Conservation (phyloP, 2,888 invertebrate species). For the Hirudinaria manillensis region DNA sequence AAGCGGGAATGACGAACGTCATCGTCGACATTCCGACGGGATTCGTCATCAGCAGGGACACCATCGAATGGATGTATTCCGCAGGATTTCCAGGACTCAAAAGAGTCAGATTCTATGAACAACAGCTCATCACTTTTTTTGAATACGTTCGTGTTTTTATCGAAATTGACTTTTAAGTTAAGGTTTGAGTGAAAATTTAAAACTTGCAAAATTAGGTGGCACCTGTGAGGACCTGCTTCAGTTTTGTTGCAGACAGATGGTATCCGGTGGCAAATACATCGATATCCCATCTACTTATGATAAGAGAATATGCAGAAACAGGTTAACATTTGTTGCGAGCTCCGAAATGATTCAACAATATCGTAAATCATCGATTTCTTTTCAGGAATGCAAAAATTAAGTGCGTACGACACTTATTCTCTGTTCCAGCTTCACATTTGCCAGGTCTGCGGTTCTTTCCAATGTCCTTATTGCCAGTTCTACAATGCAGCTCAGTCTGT, state of each 20-base stretch:
- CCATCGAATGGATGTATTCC: constrained; percentile 74
- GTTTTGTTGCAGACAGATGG: constrained; percentile 88
- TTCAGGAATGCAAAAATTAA: constrained; percentile 50
- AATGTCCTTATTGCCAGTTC: constrained; percentile 55
- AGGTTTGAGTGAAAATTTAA: neutral
- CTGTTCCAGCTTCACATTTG: constrained; percentile 53
- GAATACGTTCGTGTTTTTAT: constrained; percentile 85
- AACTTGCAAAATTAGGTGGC: constrained; percentile 64
- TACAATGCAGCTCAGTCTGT: constrained; percentile 42
- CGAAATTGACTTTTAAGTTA: neutral
- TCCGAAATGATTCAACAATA: too few relatives aligned
- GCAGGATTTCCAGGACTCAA: constrained; percentile 76
- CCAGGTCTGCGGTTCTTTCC: constrained; percentile 54
- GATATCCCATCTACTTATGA: constrained; percentile 75
- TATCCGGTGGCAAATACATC: constrained; percentile 94
- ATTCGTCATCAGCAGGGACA: constrained; percentile 62
- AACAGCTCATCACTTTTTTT: constrained; percentile 84
- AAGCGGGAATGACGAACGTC: constrained; percentile 48
- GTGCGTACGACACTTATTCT: constrained; percentile 48
- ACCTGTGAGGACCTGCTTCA: constrained; percentile 72
- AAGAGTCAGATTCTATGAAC: constrained; percentile 72
- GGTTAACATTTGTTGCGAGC: too few relatives aligned
- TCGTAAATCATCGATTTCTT: too few relatives aligned
- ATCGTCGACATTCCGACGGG: constrained; percentile 51
- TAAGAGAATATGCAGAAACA: constrained; percentile 92